phyloP scores from a whole-genome alignment of 2,113 vertebrate genomes.

The Lontra canadensis region DNA sequence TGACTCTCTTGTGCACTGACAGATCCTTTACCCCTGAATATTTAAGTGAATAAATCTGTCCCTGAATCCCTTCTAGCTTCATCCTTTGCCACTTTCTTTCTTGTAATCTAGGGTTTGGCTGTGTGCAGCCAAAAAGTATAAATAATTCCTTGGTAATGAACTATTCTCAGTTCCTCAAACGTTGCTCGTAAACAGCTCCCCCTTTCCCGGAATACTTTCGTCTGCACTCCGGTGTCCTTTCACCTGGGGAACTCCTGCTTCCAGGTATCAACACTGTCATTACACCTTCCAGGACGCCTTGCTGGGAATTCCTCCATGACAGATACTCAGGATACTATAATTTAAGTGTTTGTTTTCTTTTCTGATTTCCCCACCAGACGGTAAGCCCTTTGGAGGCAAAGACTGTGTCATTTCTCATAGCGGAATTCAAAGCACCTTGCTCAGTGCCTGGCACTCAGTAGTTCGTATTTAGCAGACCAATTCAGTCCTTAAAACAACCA shows the following conservation, averaged over 20 bases:
- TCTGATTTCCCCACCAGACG: not conserved
- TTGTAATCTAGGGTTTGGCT: not conserved
- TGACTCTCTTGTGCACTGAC: not conserved
- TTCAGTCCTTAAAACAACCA: not conserved
- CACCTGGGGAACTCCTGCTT: not conserved
- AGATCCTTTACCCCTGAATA: not conserved
- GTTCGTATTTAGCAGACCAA: not conserved
- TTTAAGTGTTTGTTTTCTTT: not conserved
- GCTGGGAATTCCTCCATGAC: not conserved
- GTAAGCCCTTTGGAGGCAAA: not conserved
- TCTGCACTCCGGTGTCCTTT: not conserved
- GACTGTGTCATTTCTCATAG: not conserved
- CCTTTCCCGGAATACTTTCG: not conserved
- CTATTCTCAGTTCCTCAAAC: not conserved
- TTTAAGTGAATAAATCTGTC: slow-evolving; percentile 2
- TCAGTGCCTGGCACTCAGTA: not conserved
- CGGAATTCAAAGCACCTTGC: not conserved
- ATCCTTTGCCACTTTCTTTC: not conserved
- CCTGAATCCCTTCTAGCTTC: not conserved
- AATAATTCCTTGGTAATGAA: not conserved
- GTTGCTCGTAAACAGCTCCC: not conserved
- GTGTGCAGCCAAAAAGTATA: not conserved
- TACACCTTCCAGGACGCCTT: not conserved
- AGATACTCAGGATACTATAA: not conserved
- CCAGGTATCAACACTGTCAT: not conserved